These are phyloP conservation scores for Clarias platycephalus DNA, from an alignment of 2,797 vertebrate species.

Conservation along the genomic window DNA sequence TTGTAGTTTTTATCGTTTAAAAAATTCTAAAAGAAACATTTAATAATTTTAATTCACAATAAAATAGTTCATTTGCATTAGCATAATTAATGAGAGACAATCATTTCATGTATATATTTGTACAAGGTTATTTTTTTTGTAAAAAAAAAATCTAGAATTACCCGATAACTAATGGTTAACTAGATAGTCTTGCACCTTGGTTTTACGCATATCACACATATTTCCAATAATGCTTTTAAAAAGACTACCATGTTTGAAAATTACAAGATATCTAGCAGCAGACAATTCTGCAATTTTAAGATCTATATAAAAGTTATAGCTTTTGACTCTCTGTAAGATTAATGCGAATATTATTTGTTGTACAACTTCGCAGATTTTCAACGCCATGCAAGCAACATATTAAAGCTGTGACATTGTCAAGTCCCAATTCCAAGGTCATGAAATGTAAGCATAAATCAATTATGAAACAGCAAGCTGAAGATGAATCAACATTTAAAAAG, in stretches of 20 bases:
- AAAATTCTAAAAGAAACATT: neutral
- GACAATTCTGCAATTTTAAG: neutral
- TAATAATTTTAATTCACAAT: neutral
- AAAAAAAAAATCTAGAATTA: neutral
- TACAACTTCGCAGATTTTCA: neutral
- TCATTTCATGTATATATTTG: neutral
- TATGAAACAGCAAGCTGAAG: neutral
- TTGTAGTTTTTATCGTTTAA: neutral
- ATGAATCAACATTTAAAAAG: neutral
- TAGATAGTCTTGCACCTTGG: neutral
- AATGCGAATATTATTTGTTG: neutral
- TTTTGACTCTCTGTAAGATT: neutral
- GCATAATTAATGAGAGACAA: neutral
- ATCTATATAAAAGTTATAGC: neutral
- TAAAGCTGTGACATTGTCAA: neutral
- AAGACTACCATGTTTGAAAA: neutral
- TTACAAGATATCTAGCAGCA: neutral
- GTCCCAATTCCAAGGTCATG: neutral
- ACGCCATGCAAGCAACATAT: neutral
- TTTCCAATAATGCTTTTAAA: neutral
- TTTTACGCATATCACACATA: neutral
- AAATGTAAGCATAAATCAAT: neutral
- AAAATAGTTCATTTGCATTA: neutral
- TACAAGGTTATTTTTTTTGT: neutral
- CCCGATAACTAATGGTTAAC: neutral